Evolutionary conservation across 2,113 vertebrate species (phyloP), one percentile per base, ranked within the genome.

Genomic region (Oncorhynchus keta): DNA sequence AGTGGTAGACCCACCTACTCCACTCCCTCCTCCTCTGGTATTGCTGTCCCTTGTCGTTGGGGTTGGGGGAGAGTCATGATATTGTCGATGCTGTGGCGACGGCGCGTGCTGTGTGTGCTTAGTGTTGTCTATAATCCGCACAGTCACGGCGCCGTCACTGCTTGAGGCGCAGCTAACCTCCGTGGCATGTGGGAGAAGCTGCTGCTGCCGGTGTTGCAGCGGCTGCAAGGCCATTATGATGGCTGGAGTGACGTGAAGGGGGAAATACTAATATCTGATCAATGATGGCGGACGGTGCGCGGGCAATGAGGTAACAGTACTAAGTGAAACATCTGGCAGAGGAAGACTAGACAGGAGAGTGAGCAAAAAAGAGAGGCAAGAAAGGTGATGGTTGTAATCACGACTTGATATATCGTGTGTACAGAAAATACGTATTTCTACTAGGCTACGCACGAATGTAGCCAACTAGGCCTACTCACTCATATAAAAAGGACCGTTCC

Each of bases 111-210:
- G 12, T 14, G 65, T 77, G 80, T 84, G 91, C 48, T 92, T 77
- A 13, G 76, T 79, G 70, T 78, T 81, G 84, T 91, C 91, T 83
- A 92, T 90, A 84, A 98, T 95, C 78, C 91, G 95, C 89, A 98
- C 96, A 68, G 95, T 95, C 88, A 93, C 93, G 76, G 86, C 87
- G 48, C 94, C 94, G 76, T 96, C 96, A 75, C 95, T 94, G 84
- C 95, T 93, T 72, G 95, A 94, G 90, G 95, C 95, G 80, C 96
- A 97, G 88, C 95, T 96, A 89, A 96, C 97, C 93, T 98, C 96
- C 48, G 97, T 97, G 92, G 94, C 91, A 68, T 93, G 96, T 89
- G 93, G 92, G 79, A 93, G 94, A 89, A 95, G 95, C 94, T 93
- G 95, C 90, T 94, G 96, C 90, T 95, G 95, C 84, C 95, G 95